phyloP scores from a whole-genome alignment of 2,113 vertebrate genomes.

The Brachyistius frenatus region DNA sequence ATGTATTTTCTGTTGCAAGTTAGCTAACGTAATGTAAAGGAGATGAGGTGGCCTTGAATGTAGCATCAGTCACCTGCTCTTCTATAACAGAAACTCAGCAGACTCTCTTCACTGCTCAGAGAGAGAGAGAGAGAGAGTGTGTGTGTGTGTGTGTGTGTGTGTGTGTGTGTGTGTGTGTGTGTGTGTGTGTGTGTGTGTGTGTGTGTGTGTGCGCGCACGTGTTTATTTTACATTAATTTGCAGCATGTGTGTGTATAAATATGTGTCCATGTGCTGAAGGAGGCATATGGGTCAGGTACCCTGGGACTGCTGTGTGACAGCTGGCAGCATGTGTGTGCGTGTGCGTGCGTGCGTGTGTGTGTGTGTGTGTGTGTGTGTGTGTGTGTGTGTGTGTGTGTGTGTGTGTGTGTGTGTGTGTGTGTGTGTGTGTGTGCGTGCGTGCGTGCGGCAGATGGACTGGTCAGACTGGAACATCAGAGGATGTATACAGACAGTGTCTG shows the following conservation, averaged over 20 bases:
- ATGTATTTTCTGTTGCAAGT: not conserved
- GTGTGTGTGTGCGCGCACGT: constrained; percentile 19
- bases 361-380: constrained; percentile 33
- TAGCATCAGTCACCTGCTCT: not conserved
- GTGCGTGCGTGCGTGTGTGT: constrained; percentile 16
- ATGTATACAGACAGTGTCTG: constrained; percentile 32
- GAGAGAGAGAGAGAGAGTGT: too few species aligned
- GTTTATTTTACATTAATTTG: constrained; percentile 22
- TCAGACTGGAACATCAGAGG: constrained; percentile 62
- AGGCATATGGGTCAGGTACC: constrained; percentile 63
- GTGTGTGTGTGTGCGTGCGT: constrained; percentile 6
- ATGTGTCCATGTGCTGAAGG: constrained; percentile 47
- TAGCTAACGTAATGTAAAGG: not conserved
- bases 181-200: constrained; percentile 33
- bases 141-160: constrained; percentile 17
- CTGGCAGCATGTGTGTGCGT: constrained; percentile 27
- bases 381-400: constrained; percentile 27
- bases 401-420: constrained; percentile 31
- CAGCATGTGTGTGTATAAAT: constrained; percentile 33
- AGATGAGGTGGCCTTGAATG: not conserved
- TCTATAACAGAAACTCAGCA: not conserved
- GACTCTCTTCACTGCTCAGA: not conserved
- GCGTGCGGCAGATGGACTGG: constrained; percentile 57
- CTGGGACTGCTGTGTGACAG: constrained; percentile 54
- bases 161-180: constrained; percentile 41